Base-by-base conservation (phyloP, 2,113 vertebrate species). In the Dromiciops gliroides region DNA sequence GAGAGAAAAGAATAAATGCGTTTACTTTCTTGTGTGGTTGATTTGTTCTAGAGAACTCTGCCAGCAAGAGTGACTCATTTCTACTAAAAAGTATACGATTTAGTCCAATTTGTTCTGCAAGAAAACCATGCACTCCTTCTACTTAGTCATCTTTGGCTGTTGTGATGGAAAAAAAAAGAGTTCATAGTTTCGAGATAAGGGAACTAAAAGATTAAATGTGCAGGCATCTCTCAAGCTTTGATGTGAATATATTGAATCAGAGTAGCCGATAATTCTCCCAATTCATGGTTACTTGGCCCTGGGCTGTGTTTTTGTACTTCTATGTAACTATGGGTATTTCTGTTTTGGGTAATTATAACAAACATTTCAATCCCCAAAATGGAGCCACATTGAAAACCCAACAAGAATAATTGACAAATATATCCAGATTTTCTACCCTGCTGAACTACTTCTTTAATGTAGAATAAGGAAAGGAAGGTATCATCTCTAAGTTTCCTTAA, bases 121-220 rank as follows among this genome's bases (percentile, higher is more conserved):
- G 83, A 37, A 28, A 91, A 52, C 2, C 50, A 0, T 28, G 49
- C 93, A 50, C 49, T 92, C 37, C 92, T 48, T 89, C 51, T 51
- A 92, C 47, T 31, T 31, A 37, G 11, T 92, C 89, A 60, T 47
- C 60, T 23, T 37, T 56, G 91, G 51, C 91, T 91, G 89, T 92
- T 48, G 14, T 0, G 0, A 1, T 0, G 26, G 89, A 47, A 51
- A 93, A 19, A 0, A 0, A 60, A 24, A 48, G 8, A 48, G 8
- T 0, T 2, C 7, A 0, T 0, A 1, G 52, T 11, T 67, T 47
- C 0, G 10, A 9, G 83, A 2, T 49, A 26, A 3, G 22, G 0
- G 1, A 44, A 6, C 3, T 11, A 0, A 50, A 60, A 26, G 0
- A 3, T 26, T 0, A 44, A 16, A 26, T 6, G 2, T 52, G 48